phyloP scores from a whole-genome alignment of 2,888 invertebrate species.

The Spialia ferax region DNA sequence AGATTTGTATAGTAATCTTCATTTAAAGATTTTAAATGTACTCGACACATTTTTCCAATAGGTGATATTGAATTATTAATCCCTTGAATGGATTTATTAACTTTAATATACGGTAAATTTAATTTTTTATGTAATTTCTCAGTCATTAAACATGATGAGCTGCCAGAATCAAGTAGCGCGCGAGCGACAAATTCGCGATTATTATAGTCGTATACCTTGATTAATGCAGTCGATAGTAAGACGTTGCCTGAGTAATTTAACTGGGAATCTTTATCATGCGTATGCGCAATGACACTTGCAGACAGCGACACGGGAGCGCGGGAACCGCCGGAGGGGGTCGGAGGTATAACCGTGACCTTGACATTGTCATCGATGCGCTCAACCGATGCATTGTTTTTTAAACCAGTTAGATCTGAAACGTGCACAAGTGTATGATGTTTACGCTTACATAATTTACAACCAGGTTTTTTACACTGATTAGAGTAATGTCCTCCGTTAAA shows the following conservation, averaged over 20 bases:
- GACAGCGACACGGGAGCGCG: neutral
- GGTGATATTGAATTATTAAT: conserved; percentile 15
- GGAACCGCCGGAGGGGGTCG: neutral
- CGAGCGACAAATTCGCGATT: neutral
- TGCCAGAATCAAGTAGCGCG: neutral
- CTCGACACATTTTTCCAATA: conserved; percentile 12
- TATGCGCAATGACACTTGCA: neutral
- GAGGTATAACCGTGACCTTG: neutral
- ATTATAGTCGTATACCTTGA: neutral
- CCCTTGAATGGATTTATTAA: neutral
- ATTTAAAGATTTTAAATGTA: conserved; percentile 5
- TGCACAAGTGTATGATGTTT: conserved; percentile 16
- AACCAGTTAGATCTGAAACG: neutral
- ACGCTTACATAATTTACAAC: conserved; percentile 22
- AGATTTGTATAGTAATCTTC: neutral
- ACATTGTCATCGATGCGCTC: conserved; percentile 7
- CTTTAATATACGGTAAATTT: neutral
- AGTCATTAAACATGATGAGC: neutral
- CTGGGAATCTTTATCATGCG: neutral
- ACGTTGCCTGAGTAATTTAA: neutral
- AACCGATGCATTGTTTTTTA: neutral
- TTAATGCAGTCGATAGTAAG: neutral
- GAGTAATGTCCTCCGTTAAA: neutral
- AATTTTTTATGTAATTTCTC: neutral
- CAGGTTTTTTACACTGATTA: conserved; percentile 19